Conservation (phyloP, 2,113 vertebrate genomes). For the Vireo altiloquus region DNA sequence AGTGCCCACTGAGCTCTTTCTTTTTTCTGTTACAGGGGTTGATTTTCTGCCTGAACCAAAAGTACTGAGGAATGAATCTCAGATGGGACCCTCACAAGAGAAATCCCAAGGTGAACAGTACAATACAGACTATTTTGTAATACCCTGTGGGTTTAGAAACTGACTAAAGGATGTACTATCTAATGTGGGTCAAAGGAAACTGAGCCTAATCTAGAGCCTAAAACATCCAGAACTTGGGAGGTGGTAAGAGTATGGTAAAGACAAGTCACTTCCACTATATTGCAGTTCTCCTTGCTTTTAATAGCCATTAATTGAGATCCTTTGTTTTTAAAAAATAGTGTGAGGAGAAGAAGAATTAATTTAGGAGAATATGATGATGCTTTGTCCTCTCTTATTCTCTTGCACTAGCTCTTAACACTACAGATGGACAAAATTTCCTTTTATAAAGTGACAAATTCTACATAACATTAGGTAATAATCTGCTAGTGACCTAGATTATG, state of each 20-base stretch:
- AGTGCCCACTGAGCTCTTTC: neutral
- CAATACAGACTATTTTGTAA: neutral
- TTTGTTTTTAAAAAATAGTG: neutral
- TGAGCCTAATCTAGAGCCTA: neutral
- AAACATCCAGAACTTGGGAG: neutral
- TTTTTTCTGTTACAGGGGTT: neutral
- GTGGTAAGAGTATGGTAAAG: neutral
- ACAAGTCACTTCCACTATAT: neutral
- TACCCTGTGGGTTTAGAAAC: neutral
- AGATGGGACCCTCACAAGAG: neutral
- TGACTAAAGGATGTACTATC: neutral
- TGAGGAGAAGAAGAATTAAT: neutral
- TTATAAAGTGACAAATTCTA: neutral
- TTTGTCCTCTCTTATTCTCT: neutral
- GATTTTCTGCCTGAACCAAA: slow-evolving; percentile 26
- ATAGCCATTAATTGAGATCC: neutral
- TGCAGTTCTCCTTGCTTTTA: neutral
- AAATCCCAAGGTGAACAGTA: slow-evolving; percentile 52
- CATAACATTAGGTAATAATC: neutral
- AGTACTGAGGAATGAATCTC: slow-evolving; percentile 20
- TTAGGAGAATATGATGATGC: neutral
- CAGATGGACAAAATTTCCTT: neutral
- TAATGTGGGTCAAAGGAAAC: neutral
- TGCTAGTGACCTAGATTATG: neutral
- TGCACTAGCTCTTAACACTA: neutral